These are phyloP conservation scores for Panulirus ornatus DNA, from an alignment of 1,140 invertebrate genomes.

Conservation along the genomic window DNA sequence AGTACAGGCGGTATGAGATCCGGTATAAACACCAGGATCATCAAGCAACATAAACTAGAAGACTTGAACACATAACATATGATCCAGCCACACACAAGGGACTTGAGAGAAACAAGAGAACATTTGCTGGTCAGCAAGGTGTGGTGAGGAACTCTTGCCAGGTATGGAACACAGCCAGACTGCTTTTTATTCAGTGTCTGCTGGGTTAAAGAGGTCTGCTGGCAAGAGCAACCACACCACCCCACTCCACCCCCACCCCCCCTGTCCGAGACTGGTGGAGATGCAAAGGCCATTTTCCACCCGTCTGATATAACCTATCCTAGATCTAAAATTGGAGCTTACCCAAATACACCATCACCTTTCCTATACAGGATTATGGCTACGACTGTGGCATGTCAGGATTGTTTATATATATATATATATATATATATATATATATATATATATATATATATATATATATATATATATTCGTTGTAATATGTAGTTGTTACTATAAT, in stretches of 20 bases:
- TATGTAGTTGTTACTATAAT: constrained; percentile 24
- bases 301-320: not conserved
- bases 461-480: constrained; percentile 19
- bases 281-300: not conserved
- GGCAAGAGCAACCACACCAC: no score
- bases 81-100: no score
- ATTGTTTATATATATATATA: not conserved
- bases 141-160: no score
- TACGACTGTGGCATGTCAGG: not conserved
- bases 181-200: constrained; percentile 19
- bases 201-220: not conserved
- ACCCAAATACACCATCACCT: not conserved
- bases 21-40: no score
- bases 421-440: constrained; percentile 25
- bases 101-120: no score
- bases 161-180: not conserved
- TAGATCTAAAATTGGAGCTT: not conserved
- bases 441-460: constrained; percentile 57
- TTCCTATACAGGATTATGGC: not conserved
- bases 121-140: no score
- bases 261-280: not conserved
- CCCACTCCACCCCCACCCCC: no score
- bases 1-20: no score
- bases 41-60: no score
- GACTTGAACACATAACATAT: no score